Evolutionary conservation across 2,888 invertebrate genomes (phyloP).

Genomic region (Zootermopsis nevadensis): DNA sequence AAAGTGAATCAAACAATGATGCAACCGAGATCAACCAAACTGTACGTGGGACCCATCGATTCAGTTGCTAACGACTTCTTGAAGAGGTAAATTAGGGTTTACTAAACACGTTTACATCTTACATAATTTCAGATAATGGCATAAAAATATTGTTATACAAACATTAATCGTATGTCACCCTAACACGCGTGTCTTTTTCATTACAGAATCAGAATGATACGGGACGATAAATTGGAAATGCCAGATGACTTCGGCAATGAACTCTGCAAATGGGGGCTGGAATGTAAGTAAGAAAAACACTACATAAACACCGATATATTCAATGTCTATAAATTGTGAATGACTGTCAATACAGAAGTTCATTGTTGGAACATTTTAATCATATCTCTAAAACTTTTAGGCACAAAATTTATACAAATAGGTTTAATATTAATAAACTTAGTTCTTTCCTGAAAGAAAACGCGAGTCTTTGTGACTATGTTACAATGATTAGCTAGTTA

Average conservation of each 20-base stretch:
- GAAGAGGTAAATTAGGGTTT: slow-evolving; percentile 45
- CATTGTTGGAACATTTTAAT: too few species aligned
- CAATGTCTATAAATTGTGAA: too few species aligned
- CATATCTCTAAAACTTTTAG: too few species aligned
- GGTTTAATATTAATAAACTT: too few species aligned
- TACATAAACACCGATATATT: too few species aligned
- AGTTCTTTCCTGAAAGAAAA: too few species aligned
- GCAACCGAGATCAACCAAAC: slow-evolving; percentile 69
- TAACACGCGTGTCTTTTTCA: slow-evolving; percentile 15
- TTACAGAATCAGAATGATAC: slow-evolving; percentile 61
- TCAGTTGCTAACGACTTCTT: slow-evolving; percentile 62
- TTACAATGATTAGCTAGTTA: too few species aligned
- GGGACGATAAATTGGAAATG: slow-evolving; percentile 60
- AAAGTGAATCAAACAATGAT: slow-evolving; percentile 76
- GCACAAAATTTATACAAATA: too few species aligned
- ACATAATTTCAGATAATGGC: too few species aligned
- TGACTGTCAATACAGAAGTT: too few species aligned
- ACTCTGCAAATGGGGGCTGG: slow-evolving; percentile 73
- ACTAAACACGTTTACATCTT: too few species aligned
- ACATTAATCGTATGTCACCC: not conserved
- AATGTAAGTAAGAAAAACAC: slow-evolving; percentile 62
- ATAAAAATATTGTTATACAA: not conserved
- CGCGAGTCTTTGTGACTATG: too few species aligned
- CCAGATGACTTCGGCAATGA: slow-evolving; percentile 66
- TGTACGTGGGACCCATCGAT: slow-evolving; percentile 66